Percentiles rank a stretch among this genome's conserved stretches.
Evolutionary conservation across 2,888 invertebrate genomes (phyloP).

Genomic region (Dasypogon diadema): DNA sequence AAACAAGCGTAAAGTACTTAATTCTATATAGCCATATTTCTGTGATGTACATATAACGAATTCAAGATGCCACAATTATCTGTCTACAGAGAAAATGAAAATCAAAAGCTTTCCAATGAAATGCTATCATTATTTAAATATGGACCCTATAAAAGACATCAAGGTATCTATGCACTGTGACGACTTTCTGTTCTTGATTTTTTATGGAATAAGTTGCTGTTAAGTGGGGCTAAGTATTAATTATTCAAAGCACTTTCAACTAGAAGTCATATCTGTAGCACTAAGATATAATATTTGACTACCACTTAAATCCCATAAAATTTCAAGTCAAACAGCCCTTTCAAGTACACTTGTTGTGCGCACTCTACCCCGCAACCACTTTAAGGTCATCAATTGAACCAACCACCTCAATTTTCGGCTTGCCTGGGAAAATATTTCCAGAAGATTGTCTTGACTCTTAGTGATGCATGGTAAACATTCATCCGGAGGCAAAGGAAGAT

Average conservation of each 20-base stretch:
- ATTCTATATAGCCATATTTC: no score
- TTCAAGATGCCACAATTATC: no score
- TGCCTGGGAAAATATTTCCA: slow-evolving; percentile 31
- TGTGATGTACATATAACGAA: no score
- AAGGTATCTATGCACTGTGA: no score
- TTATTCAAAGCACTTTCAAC: neutral
- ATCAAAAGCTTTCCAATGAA: no score
- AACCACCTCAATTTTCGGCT: slow-evolving; percentile 21
- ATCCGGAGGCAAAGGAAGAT: slow-evolving; percentile 7
- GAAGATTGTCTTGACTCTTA: neutral
- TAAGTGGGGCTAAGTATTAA: neutral
- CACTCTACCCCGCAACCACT: neutral
- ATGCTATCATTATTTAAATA: no score
- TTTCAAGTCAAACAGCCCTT: neutral
- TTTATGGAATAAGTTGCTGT: no score
- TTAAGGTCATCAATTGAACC: slow-evolving; percentile 32
- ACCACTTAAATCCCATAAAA: neutral
- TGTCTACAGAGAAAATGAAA: no score
- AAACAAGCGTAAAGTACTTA: no score
- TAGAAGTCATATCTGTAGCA: neutral
- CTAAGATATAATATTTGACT: neutral
- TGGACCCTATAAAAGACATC: no score
- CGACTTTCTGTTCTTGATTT: no score
- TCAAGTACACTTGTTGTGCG: neutral
- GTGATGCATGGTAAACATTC: slow-evolving; percentile 35